Conservation (phyloP, 2,113 vertebrate species). For the Oryzias javanicus region DNA sequence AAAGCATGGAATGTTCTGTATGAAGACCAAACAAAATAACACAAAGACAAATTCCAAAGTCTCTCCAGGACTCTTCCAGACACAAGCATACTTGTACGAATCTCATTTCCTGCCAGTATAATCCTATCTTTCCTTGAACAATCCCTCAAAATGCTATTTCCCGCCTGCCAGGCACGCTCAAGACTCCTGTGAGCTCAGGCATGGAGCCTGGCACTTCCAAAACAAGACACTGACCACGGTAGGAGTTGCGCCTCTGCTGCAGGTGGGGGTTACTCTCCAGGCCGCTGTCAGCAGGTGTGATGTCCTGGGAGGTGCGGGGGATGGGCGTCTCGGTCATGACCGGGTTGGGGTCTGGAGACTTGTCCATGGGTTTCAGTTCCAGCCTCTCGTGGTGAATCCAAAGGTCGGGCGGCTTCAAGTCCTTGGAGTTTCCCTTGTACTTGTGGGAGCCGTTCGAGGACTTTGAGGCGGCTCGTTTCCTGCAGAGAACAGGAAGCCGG, state of each 20-base stretch:
- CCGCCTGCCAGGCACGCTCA: slow-evolving; percentile 17
- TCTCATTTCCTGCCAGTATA: slow-evolving; percentile 17
- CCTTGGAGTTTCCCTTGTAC: slow-evolving; percentile 97
- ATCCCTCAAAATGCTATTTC: slow-evolving; percentile 17
- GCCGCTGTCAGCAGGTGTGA: slow-evolving; percentile 89
- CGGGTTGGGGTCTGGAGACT: slow-evolving; percentile 94
- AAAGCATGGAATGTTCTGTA: slow-evolving; percentile 61
- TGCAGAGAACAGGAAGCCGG: slow-evolving; percentile 38
- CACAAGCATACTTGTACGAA: not conserved
- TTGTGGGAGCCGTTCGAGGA: slow-evolving; percentile 95
- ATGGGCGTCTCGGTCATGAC: slow-evolving; percentile 98
- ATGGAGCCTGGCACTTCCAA: slow-evolving; percentile 13
- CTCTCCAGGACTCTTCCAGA: not conserved
- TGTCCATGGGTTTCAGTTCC: slow-evolving; percentile 96
- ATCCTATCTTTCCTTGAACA: slow-evolving; percentile 15
- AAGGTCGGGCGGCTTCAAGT: slow-evolving; percentile 95
- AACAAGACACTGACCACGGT: slow-evolving; percentile 81
- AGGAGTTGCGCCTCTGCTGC: slow-evolving; percentile 95
- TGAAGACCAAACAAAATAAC: slow-evolving; percentile 31
- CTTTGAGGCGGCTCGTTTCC: slow-evolving; percentile 95
- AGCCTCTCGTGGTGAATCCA: slow-evolving; percentile 98
- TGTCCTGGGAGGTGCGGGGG: slow-evolving; percentile 93
- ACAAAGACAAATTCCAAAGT: slow-evolving; percentile 19
- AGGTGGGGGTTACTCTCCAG: slow-evolving; percentile 86
- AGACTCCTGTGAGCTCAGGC: slow-evolving; percentile 21